These are phyloP conservation scores for Coremacera marginata DNA, from an alignment of 2,888 invertebrate genomes.

Conservation along the genomic window DNA sequence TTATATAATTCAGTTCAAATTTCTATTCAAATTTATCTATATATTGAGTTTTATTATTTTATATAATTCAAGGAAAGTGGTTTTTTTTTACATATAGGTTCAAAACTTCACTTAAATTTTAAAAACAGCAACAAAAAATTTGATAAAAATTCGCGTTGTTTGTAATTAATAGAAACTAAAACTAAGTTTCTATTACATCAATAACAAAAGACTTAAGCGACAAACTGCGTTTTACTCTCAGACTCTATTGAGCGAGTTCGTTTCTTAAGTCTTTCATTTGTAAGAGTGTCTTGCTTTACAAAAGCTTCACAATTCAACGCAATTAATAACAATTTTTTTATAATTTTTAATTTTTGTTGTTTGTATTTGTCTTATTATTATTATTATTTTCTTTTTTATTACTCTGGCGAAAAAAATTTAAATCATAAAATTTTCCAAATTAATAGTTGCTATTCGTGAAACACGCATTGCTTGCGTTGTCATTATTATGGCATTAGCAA, in stretches of 20 bases:
- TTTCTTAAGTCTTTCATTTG: not conserved
- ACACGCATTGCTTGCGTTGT: constrained; percentile 43
- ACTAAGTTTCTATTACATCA: no score
- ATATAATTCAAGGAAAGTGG: no score
- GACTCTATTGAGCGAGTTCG: not conserved
- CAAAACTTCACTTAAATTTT: no score
- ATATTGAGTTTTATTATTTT: no score
- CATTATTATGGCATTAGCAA: constrained; percentile 64
- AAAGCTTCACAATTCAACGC: not conserved
- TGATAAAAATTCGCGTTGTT: no score
- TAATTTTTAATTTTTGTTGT: not conserved
- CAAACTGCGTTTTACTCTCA: constrained; percentile 9
- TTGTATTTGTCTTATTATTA: not conserved
- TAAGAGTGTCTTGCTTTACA: not conserved
- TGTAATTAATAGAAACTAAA: no score
- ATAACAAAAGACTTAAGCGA: constrained; percentile 25
- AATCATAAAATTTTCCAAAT: not conserved
- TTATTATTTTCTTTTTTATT: constrained; percentile 37
- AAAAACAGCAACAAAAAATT: no score
- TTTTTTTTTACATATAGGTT: no score
- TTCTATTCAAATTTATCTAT: no score
- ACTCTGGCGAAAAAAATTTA: not conserved
- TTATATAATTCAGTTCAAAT: no score
- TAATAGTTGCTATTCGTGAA: constrained; percentile 6
- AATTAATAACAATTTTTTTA: not conserved